These are phyloP conservation scores for Camelus bactrianus DNA, from an alignment of 2,113 vertebrate genomes.

Conservation along the genomic window DNA sequence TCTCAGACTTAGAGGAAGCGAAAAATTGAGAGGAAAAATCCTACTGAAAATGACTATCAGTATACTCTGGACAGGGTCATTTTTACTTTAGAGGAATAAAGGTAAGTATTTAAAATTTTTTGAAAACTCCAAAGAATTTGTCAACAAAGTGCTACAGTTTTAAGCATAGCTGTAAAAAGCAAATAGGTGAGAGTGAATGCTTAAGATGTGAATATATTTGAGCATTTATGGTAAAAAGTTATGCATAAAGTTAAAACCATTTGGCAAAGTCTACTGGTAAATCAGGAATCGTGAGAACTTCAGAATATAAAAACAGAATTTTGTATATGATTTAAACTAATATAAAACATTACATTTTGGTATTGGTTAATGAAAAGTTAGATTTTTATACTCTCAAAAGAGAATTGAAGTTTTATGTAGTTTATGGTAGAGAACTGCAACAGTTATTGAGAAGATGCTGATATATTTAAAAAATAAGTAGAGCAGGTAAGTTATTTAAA, in stretches of 20 bases:
- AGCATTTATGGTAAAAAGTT: background rate
- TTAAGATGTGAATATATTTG: background rate
- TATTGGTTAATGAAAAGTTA: slow-evolving; percentile 22
- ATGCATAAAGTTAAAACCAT: background rate
- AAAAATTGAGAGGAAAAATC: slow-evolving; percentile 49
- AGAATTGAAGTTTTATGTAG: background rate
- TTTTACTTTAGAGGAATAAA: slow-evolving; percentile 43
- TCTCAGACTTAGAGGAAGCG: background rate
- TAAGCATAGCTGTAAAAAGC: background rate
- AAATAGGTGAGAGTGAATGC: background rate
- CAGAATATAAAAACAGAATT: background rate
- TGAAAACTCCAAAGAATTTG: slow-evolving; percentile 41
- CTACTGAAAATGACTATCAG: background rate
- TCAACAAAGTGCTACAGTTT: slow-evolving; percentile 12
- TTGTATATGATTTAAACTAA: background rate
- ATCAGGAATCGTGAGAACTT: slow-evolving; percentile 19
- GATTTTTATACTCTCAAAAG: background rate
- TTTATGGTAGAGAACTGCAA: background rate
- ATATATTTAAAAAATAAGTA: slow-evolving; percentile 32
- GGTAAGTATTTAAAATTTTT: slow-evolving; percentile 24
- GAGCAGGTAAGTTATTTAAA: background rate
- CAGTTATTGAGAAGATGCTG: slow-evolving; percentile 20
- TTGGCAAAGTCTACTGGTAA: background rate
- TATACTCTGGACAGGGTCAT: background rate
- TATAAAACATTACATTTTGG: background rate